Evolutionary conservation across 2,797 vertebrate genomes (phyloP).

Genomic region (Coluber constrictor): DNA sequence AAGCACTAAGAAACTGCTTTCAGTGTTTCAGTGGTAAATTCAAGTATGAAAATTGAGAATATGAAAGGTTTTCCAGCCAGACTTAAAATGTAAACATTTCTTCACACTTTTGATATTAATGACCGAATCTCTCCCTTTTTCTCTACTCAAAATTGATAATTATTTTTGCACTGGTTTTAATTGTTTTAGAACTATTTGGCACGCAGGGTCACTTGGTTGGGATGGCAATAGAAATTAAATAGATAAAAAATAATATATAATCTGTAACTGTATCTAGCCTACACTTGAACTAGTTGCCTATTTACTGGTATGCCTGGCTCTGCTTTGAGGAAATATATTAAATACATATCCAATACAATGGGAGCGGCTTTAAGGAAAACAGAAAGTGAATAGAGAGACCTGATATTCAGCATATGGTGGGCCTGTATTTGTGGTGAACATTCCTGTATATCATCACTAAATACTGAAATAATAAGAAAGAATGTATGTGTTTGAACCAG

Average conservation of each 20-base stretch:
- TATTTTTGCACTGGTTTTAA: background rate
- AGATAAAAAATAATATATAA: background rate
- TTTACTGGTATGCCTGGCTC: background rate
- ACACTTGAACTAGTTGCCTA: background rate
- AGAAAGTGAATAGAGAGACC: background rate
- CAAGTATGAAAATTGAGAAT: background rate
- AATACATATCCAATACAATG: background rate
- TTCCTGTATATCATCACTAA: background rate
- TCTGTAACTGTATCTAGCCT: background rate
- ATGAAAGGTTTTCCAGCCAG: background rate
- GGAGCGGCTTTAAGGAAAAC: background rate
- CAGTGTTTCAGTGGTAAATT: background rate
- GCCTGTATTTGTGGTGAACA: background rate
- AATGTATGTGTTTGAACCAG: background rate
- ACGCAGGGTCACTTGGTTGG: background rate
- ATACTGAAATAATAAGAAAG: background rate
- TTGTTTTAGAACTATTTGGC: background rate
- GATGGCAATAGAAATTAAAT: background rate
- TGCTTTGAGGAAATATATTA: background rate
- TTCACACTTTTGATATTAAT: background rate
- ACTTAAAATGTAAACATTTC: background rate
- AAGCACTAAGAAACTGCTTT: background rate
- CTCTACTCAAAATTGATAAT: background rate
- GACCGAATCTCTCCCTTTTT: background rate
- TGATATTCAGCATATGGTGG: background rate